Conservation (phyloP, 92 coral and sea anemone species). For the Parazoanthus atlanticus region DNA sequence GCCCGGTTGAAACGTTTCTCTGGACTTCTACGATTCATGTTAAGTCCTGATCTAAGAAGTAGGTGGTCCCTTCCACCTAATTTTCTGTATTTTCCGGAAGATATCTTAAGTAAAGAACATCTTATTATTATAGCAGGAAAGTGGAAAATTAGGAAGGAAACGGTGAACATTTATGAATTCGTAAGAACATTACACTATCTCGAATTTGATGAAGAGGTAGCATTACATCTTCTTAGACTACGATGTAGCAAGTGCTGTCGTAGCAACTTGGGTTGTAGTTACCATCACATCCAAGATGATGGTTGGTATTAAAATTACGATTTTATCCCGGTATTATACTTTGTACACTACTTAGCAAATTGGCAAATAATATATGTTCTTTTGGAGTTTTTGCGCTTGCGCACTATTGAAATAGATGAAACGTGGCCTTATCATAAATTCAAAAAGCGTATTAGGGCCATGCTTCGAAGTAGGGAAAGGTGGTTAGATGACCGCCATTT, state of each 20-base stretch:
- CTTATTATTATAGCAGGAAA: no score
- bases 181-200: constrained; percentile 13
- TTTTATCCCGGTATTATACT: not conserved
- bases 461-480: not conserved
- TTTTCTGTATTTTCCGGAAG: no score
- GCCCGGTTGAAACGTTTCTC: not conserved
- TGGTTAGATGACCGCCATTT: not conserved
- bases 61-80: constrained; percentile 21
- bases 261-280: not conserved
- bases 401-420: no score
- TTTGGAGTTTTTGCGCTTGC: no score
- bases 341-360: not conserved
- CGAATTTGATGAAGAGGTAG: not conserved
- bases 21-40: not conserved
- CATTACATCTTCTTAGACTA: no score
- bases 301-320: not conserved
- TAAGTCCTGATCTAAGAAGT: not conserved
- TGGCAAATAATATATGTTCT: not conserved
- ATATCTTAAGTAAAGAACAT: no score
- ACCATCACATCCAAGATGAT: not conserved
- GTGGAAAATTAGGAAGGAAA: no score
- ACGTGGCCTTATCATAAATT: not conserved
- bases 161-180: no score
- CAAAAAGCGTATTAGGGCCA: not conserved
- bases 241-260: not conserved